Conservation (phyloP, 2,888 invertebrate species). For the Amaurobius ferox region DNA sequence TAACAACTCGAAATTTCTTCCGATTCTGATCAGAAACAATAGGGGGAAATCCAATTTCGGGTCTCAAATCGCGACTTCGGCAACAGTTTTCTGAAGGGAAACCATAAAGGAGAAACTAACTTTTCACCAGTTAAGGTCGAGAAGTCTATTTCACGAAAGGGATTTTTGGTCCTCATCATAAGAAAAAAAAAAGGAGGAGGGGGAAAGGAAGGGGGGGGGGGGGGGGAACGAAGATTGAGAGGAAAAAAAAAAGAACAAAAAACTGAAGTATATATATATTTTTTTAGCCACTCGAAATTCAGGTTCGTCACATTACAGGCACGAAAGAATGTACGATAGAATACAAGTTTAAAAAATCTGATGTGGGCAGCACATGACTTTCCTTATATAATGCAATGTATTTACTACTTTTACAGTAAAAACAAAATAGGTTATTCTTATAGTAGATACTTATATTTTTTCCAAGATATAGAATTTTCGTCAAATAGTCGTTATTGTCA, state of each 20-base stretch:
- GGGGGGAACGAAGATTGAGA: not conserved
- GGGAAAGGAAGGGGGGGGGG: not conserved
- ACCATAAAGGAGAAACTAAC: not conserved
- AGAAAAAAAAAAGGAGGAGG: not conserved
- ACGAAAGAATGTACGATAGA: not conserved
- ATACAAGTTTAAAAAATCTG: no score
- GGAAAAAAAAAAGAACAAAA: no score
- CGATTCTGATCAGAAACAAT: not conserved
- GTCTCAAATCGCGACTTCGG: not conserved
- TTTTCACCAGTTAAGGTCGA: not conserved
- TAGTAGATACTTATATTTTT: no score
- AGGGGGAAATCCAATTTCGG: not conserved
- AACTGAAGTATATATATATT: no score
- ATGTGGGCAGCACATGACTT: no score
- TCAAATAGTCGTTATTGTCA: no score
- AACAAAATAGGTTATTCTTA: no score
- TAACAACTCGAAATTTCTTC: no score
- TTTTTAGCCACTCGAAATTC: not conserved
- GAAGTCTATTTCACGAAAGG: not conserved
- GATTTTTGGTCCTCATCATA: not conserved
- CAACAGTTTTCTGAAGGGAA: not conserved
- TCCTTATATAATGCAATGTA: no score
- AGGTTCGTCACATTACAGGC: not conserved
- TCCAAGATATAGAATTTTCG: no score
- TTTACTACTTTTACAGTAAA: no score